Conservation (phyloP, 2,888 invertebrate genomes). For the Noctua janthina region DNA sequence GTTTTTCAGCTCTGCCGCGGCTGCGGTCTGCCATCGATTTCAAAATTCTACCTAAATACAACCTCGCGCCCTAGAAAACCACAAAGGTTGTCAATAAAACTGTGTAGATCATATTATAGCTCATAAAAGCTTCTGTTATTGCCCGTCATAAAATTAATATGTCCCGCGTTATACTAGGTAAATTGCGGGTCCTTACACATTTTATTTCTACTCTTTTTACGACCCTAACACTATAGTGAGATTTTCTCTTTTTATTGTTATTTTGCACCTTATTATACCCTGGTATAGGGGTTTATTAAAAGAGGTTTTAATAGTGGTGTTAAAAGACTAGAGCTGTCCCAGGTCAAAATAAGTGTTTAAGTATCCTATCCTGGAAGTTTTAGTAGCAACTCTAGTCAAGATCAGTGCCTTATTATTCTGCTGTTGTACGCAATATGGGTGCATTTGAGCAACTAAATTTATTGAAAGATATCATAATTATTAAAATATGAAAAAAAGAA, state of each 20-base stretch:
- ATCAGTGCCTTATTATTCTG: not conserved
- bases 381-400: not conserved
- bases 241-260: constrained; percentile 45
- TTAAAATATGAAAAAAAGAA: too few relatives aligned
- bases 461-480: too few relatives aligned
- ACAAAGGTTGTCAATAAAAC: constrained; percentile 55
- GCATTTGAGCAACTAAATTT: not conserved
- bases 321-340: not conserved
- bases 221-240: constrained; percentile 41
- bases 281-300: not conserved
- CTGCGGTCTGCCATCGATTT: not conserved
- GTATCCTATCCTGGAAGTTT: not conserved
- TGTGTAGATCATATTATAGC: constrained; percentile 57
- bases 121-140: constrained; percentile 55
- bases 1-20: too few relatives aligned
- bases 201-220: constrained; percentile 56
- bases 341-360: not conserved
- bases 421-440: not conserved
- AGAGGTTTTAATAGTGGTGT: not conserved
- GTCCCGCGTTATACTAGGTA: constrained; percentile 53
- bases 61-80: constrained; percentile 31
- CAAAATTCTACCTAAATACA: not conserved
- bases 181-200: constrained; percentile 47
- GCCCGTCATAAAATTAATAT: constrained; percentile 57
- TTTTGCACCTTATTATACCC: constrained; percentile 45